Conservation (phyloP, 2,888 invertebrate species). For the Hirudinaria manillensis region DNA sequence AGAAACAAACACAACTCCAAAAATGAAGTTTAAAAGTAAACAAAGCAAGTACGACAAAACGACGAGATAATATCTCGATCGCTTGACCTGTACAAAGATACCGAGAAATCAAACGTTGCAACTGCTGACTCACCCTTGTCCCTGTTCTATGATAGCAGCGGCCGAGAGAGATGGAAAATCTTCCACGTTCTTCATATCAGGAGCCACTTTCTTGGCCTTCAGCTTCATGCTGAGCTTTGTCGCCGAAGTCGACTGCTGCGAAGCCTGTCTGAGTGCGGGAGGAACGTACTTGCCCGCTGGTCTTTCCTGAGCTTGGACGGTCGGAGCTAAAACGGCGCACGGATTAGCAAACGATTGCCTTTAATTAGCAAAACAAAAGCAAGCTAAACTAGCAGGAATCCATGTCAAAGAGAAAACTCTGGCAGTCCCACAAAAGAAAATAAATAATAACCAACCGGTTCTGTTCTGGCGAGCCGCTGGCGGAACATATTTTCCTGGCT, state of each 20-base stretch:
- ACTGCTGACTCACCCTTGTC: neutral
- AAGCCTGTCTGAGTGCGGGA: neutral
- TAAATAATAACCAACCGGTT: neutral
- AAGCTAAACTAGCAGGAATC: too few relatives aligned
- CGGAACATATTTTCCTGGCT: constrained; percentile 14
- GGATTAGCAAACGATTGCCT: neutral
- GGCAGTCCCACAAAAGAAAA: too few relatives aligned
- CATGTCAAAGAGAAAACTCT: neutral
- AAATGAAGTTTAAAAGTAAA: neutral
- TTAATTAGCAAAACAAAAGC: neutral
- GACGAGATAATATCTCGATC: neutral
- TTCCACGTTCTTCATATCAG: constrained; percentile 12
- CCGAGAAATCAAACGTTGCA: neutral
- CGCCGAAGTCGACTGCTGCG: neutral
- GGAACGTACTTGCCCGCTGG: constrained; percentile 16
- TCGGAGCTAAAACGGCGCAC: neutral
- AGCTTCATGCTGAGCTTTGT: neutral
- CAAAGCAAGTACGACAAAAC: neutral
- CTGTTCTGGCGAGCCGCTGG: constrained; percentile 8
- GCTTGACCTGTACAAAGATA: too few relatives aligned
- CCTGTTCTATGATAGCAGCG: neutral
- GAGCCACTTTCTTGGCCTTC: constrained; percentile 9
- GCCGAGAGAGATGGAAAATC: constrained; percentile 11
- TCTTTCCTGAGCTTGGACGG: neutral
- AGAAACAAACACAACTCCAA: neutral